A percentile compares a stretch with the other conserved stretches of the same genome.
Evolutionary conservation across 2,888 invertebrate species (phyloP).

Genomic region (Agonopterix alstromeriana): DNA sequence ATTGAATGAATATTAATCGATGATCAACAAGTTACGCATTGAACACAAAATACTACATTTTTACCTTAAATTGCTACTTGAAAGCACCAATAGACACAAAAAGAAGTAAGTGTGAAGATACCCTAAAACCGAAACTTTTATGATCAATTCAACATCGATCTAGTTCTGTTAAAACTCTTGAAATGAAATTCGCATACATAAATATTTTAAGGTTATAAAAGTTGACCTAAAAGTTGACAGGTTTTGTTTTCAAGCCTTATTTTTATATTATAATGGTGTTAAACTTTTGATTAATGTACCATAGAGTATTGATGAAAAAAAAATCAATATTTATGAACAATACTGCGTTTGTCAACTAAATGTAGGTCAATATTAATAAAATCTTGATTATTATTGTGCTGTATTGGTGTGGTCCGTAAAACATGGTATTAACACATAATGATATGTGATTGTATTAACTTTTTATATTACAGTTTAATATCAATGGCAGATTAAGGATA

Average conservation of each 20-base stretch:
- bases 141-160: constrained; percentile 15
- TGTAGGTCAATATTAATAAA: constrained; percentile 28
- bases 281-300: too few relatives aligned
- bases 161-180: constrained; percentile 11
- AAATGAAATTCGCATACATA: background rate
- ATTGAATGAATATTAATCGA: too few relatives aligned
- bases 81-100: too few relatives aligned
- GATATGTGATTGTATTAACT: constrained; percentile 2
- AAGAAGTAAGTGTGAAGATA: too few relatives aligned
- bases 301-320: constrained; percentile 7
- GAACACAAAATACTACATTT: too few relatives aligned
- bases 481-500: background rate
- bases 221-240: background rate
- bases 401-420: constrained; percentile 14
- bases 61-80: too few relatives aligned
- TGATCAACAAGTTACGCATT: too few relatives aligned
- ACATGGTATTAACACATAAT: constrained; percentile 13
- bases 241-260: constrained; percentile 1
- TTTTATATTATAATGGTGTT: background rate
- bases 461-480: background rate
- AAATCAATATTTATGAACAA: constrained; percentile 18
- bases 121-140: constrained; percentile 10
- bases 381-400: constrained; percentile 12
- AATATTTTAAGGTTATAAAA: background rate
- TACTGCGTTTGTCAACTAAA: constrained; percentile 27